Evolutionary conservation across 2,888 invertebrate genomes (phyloP), one percentile per base, ranked within the genome.

Genomic region (Lasioglossum pauxillum): DNA sequence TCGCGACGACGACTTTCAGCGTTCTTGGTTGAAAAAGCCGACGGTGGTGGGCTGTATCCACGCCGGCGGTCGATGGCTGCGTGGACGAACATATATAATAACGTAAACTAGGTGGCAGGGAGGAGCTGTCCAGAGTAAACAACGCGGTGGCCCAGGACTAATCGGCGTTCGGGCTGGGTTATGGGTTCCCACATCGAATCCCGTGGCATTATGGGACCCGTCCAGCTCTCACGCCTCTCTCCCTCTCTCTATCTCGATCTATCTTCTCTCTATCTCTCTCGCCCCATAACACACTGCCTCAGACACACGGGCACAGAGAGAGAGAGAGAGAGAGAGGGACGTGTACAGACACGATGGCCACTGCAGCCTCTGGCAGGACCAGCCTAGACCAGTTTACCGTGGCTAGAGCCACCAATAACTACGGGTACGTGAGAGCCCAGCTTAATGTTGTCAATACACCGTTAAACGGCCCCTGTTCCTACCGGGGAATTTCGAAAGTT

Each of bases 61-160:
- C 84, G 86, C 84, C 38, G 91, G 90, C 90, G 88, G 90, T 90
- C 91, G 89, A 79, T 84, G 89, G 91, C 87, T 86, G 87, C 78
- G 89, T 76, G 86, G 86, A 91, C 87, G 91, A 87, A 91, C 91
- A 91, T 91, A 91, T 91, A 91, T 92, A 92, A 92, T 92, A 91
- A 92, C 90, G 89, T 91, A 90, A 91, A 91, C 91, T 92, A 92
- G 91, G 91, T 91, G 91, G 91, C 91, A 92, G 91, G 89, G 91
- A 90, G 90, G 85, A 90, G 85, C 88, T 90, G 91, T 90, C 90
- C 90, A 92, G 91, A 88, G 91, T 92, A 93, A 93, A 93, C 93
- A 93, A 93, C 92, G 91, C 89, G 93, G 91, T 93, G 91, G 92
- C 90, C 92, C 92, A 91, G 90, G 93, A 93, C 93, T 93, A 93